These are phyloP conservation scores for Apostichopus leukothele DNA, from an alignment of 53 echinoderm and acorn worm genomes.

Conservation along the genomic window DNA sequence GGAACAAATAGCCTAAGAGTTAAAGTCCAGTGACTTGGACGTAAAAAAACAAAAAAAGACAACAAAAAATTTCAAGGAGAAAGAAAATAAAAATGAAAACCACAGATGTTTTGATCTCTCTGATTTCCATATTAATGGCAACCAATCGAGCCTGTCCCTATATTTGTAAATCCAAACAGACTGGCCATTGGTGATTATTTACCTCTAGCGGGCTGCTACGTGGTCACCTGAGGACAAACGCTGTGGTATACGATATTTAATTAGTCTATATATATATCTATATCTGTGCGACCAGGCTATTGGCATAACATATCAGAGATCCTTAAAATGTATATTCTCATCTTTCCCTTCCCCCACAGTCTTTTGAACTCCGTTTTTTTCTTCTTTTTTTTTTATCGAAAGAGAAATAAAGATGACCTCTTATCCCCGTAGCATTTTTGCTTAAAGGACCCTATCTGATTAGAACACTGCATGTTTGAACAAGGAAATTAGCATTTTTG, in stretches of 20 bases:
- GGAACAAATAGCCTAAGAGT: too few species aligned
- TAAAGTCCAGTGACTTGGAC: too few species aligned
- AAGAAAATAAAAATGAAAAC: background rate
- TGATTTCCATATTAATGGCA: background rate
- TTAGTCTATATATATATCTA: background rate
- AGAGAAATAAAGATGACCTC: constrained; percentile 20
- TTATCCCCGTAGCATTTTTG: constrained; percentile 29
- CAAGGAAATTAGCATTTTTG: constrained; percentile 47
- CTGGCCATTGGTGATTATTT: constrained; percentile 2
- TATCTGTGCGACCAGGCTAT: background rate
- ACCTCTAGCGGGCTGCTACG: background rate
- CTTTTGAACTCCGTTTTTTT: too few species aligned
- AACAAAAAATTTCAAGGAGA: too few species aligned
- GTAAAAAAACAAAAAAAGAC: too few species aligned
- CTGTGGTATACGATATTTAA: constrained; percentile 21
- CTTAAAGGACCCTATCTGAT: constrained; percentile 30
- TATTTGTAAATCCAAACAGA: background rate
- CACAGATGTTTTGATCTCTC: background rate
- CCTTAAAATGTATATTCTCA: background rate
- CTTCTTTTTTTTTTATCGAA: background rate
- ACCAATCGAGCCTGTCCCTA: constrained; percentile 3
- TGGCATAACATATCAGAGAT: background rate
- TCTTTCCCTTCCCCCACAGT: too few species aligned
- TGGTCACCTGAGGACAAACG: constrained; percentile 20
- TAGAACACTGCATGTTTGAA: constrained; percentile 48